Percentiles rank a stretch among this genome's conserved stretches.
Evolutionary conservation across 2,888 invertebrate species (phyloP).

Genomic region (Drosophila mettleri): DNA sequence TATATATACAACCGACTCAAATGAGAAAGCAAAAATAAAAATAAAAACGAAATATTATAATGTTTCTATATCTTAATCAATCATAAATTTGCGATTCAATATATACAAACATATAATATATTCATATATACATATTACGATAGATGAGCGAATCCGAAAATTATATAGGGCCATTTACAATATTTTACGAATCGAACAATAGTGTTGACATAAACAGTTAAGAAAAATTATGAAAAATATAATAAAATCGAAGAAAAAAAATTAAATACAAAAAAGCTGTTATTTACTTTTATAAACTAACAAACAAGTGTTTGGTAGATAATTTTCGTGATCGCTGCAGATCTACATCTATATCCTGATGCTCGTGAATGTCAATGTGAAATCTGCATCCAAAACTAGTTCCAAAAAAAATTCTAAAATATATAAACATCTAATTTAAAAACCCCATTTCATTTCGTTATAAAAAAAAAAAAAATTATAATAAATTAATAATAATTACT

Average conservation of each 20-base stretch:
- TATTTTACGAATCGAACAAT: constrained; percentile 55
- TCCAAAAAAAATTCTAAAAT: constrained; percentile 36
- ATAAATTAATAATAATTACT: constrained; percentile 34
- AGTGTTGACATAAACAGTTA: constrained; percentile 51
- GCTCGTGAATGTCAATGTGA: constrained; percentile 23
- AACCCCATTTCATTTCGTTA: constrained; percentile 39
- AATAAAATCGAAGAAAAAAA: constrained; percentile 7
- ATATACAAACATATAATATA: constrained; percentile 64
- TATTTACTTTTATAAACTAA: constrained; percentile 67
- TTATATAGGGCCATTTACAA: constrained; percentile 69
- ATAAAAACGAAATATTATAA: constrained; percentile 51
- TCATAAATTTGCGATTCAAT: constrained; percentile 73
- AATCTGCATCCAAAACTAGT: constrained; percentile 59
- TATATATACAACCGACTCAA: constrained; percentile 67
- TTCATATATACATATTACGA: constrained; percentile 61
- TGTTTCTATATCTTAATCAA: constrained; percentile 73
- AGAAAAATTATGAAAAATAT: constrained; percentile 17
- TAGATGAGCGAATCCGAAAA: constrained; percentile 53
- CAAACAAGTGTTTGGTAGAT: constrained; percentile 39
- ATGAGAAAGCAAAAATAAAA: constrained; percentile 8
- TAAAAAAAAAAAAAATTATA: constrained; percentile 9
- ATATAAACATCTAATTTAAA: constrained; percentile 28
- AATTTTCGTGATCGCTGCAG: constrained; percentile 32
- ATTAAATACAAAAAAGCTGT: constrained; percentile 27
- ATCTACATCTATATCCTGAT: constrained; percentile 26